Conservation (phyloP, 2,113 vertebrate species). For the Gadus chalcogrammus region DNA sequence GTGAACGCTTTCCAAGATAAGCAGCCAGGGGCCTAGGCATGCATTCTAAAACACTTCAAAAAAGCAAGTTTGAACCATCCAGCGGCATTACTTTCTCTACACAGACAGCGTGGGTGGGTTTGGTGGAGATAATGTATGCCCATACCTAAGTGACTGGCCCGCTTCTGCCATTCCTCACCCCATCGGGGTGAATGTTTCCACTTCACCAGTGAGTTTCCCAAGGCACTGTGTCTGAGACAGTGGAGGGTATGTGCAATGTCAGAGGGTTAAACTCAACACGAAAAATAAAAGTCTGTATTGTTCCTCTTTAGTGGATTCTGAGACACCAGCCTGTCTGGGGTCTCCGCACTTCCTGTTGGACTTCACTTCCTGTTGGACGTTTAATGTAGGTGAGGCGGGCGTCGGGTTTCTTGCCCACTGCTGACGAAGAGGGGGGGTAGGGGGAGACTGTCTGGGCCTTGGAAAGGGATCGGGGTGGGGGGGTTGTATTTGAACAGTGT, state of each 20-base stretch:
- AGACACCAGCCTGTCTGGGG: constrained; percentile 48
- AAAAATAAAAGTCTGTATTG: constrained; percentile 28
- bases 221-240: constrained; percentile 10
- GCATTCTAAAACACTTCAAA: background rate
- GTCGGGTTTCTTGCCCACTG: constrained; percentile 37
- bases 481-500: constrained; percentile 38
- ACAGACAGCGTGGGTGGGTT: background rate
- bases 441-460: background rate
- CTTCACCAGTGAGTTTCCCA: background rate
- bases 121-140: background rate
- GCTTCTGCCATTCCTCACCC: background rate
- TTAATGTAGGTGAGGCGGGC: constrained; percentile 45
- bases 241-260: constrained; percentile 16
- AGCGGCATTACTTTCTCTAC: background rate
- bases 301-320: constrained; percentile 42
- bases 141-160: background rate
- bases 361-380: constrained; percentile 14
- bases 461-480: constrained; percentile 16
- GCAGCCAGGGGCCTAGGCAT: background rate
- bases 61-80: background rate
- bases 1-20: background rate
- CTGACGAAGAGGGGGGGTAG: background rate
- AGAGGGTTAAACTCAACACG: background rate
- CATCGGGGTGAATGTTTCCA: background rate
- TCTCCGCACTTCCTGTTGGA: constrained; percentile 49